phyloP scores from a whole-genome alignment of 2,113 vertebrate species.

The Seriola dumerili region DNA sequence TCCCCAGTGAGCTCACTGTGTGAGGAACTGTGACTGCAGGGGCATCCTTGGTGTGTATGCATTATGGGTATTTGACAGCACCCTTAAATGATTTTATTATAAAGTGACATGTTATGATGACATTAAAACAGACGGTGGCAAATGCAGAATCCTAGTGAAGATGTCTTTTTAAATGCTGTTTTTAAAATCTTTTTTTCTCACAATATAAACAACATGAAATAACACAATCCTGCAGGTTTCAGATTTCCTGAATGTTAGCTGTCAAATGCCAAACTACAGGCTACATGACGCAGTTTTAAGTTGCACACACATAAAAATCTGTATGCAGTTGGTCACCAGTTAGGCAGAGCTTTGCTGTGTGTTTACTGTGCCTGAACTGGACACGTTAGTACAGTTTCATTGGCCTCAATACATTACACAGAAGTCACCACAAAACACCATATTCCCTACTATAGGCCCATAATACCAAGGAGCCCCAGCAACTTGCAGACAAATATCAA shows the following conservation, averaged over 20 bases:
- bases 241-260: neutral
- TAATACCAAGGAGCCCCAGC: neutral
- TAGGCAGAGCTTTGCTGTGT: neutral
- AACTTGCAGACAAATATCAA: neutral
- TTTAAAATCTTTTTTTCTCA: neutral
- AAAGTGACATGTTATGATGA: slow-evolving; percentile 29
- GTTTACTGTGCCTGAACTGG: neutral
- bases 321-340: neutral
- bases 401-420: neutral
- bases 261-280: neutral
- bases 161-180: neutral
- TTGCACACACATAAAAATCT: too few relatives aligned
- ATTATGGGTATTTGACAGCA: slow-evolving; percentile 21
- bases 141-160: neutral
- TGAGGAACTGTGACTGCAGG: slow-evolving; percentile 37
- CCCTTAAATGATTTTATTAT: slow-evolving; percentile 15
- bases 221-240: neutral
- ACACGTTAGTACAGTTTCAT: neutral
- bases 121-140: slow-evolving; percentile 1
- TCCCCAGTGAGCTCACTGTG: slow-evolving; percentile 65
- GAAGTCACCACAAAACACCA: neutral
- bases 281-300: neutral
- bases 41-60: slow-evolving; percentile 29
- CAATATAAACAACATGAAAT: neutral
- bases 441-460: too few relatives aligned